phyloP scores from a whole-genome alignment of 2,113 vertebrate genomes.

The Pomatorhinus ruficollis region DNA sequence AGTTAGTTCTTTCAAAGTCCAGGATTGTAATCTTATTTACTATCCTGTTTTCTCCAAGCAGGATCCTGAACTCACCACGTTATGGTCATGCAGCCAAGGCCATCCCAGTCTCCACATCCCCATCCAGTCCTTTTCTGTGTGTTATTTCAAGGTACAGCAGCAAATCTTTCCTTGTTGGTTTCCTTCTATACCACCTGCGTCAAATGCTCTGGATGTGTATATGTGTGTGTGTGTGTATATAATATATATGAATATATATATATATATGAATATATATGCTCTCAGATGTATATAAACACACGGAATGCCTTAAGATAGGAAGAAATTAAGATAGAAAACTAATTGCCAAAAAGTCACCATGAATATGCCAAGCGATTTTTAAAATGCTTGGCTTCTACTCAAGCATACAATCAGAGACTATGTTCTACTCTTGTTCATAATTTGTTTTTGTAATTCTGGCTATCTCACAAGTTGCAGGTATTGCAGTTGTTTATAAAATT shows the following conservation, averaged over 20 bases:
- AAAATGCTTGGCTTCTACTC: background rate
- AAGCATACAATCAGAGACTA: background rate
- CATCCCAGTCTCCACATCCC: background rate
- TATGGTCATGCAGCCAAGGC: too few species aligned
- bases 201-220: background rate
- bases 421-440: background rate
- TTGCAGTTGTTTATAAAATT: background rate
- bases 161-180: background rate
- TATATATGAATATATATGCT: too few species aligned
- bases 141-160: background rate
- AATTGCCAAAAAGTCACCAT: background rate
- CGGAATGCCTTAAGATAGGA: background rate
- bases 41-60: background rate
- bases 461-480: background rate
- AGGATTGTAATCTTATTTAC: background rate
- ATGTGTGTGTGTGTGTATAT: too few species aligned
- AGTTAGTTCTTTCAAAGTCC: background rate
- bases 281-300: background rate
- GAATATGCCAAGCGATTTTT: background rate
- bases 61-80: background rate
- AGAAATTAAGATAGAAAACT: background rate
- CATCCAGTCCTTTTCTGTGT: background rate
- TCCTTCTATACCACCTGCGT: background rate
- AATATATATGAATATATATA: background rate
- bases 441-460: background rate